Evolutionary conservation across 1,140 invertebrate genomes (phyloP), one percentile per base, ranked within the genome.

Genomic region (Dendrolimus kikuchii): DNA sequence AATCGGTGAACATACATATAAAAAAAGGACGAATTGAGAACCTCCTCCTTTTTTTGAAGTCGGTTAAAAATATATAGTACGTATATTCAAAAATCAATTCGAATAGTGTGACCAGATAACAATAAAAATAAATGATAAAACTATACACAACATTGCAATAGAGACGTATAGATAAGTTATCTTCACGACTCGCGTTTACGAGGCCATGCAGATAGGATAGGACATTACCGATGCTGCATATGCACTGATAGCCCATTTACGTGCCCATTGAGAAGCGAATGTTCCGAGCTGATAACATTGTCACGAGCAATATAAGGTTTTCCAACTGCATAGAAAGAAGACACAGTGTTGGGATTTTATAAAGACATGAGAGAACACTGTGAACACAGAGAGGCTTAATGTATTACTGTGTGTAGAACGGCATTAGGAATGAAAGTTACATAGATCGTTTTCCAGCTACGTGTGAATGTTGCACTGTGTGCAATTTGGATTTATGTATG

Each of bases 151-250:
- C 47, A 50, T 52, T 51, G 57, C 57, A 54, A 60, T 63, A 56
- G 55, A 62, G 59, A 38, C 57, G 58, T 56, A 43, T 46, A 53
- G 57, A 59, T 63, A 64, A 55, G 53, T 46, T 60, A 71, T 68
- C 68, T 65, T 58, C 65, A 62, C 58, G 55, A 47, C 48, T 44
- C 54, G 44, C 49, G 56, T 58, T 60, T 64, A 68, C 61, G 53
- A 54, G 58, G 53, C 59, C 55, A 68, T 68, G 62, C 56, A 66
- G 64, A 71, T 71, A 68, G 68, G 51, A 59, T 62, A 71, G 61
- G 56, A 55, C 57, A 65, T 55, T 53, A 66, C 38, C 49, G 64
- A 55, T 46, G 52, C 59, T 61, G 54, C 57, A 59, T 54, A 51
- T 59, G 53, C 61, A 57, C 48, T 60, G 54, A 55, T 54, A 49